A percentile compares a stretch with the other conserved stretches of the same genome.
Conservation (phyloP, 2,888 invertebrate genomes). For the Platycnemis pennipes region DNA sequence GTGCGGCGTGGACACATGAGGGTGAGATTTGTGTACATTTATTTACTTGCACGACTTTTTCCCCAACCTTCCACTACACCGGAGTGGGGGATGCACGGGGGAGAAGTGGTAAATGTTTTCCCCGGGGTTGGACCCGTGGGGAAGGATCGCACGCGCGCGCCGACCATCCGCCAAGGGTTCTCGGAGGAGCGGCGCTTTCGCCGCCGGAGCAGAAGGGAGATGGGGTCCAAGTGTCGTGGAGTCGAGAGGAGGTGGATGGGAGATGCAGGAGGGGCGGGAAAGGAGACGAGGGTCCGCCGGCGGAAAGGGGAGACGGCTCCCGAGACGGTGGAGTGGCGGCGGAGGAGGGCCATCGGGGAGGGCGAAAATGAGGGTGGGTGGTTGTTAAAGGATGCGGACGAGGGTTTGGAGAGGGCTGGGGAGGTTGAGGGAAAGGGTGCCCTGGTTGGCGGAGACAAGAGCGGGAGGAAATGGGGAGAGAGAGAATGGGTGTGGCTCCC, state of each 20-base stretch:
- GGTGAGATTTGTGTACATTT: background rate
- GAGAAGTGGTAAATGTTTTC: background rate
- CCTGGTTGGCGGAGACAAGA: background rate
- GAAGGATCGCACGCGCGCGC: background rate
- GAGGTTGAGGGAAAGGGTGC: background rate
- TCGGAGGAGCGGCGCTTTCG: background rate
- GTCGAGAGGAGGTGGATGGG: background rate
- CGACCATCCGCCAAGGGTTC: background rate
- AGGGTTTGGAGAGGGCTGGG: background rate
- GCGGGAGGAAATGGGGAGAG: background rate
- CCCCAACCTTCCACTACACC: background rate
- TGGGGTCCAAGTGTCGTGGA: too few species aligned
- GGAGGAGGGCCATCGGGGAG: background rate
- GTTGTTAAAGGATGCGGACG: background rate
- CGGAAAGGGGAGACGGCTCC: background rate
- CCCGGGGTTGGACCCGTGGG: too few species aligned
- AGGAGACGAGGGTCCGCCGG: background rate
- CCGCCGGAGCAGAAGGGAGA: background rate
- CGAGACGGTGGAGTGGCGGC: background rate
- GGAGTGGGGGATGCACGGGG: background rate
- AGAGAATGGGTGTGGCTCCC: background rate
- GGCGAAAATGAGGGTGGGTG: background rate
- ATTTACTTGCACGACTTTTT: background rate
- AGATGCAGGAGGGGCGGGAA: background rate
- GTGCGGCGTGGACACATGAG: too few species aligned